A percentile compares a stretch with the other conserved stretches of the same genome.
These are phyloP conservation scores for Dendrocincla tyrannina DNA, from an alignment of 2,797 vertebrate species.

Conservation along the genomic window DNA sequence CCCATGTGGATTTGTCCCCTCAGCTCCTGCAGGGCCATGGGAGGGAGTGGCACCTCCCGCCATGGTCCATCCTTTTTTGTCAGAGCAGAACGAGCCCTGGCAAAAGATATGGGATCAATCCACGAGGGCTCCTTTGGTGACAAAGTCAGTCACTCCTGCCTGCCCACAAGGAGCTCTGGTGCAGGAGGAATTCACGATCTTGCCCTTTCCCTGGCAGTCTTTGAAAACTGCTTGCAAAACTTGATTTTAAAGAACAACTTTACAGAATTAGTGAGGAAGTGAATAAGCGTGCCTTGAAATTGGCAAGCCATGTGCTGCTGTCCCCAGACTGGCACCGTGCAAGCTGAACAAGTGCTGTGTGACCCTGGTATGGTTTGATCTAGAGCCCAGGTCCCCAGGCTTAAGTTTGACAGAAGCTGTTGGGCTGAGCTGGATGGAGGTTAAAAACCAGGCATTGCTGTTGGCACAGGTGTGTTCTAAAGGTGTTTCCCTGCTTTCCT, in stretches of 20 bases:
- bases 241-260: neutral
- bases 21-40: neutral
- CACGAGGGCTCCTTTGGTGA: neutral
- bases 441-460: neutral
- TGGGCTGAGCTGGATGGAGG: neutral
- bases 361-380: neutral
- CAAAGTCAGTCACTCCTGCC: neutral
- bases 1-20: neutral
- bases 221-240: neutral
- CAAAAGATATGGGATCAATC: neutral
- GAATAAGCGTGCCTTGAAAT: neutral
- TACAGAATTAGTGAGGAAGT: neutral
- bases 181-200: neutral
- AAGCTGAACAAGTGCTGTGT: neutral
- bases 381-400: neutral
- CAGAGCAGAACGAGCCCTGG: neutral
- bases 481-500: neutral
- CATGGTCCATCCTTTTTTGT: neutral
- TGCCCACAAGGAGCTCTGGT: neutral
- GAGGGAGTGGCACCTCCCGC: neutral
- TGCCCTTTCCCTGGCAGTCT: neutral
- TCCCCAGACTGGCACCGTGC: neutral
- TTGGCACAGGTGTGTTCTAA: neutral
- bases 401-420: neutral
- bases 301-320: fast-evolving